Base-by-base conservation (phyloP, 2,797 vertebrate genomes). In the Lutjanus argentimaculatus region DNA sequence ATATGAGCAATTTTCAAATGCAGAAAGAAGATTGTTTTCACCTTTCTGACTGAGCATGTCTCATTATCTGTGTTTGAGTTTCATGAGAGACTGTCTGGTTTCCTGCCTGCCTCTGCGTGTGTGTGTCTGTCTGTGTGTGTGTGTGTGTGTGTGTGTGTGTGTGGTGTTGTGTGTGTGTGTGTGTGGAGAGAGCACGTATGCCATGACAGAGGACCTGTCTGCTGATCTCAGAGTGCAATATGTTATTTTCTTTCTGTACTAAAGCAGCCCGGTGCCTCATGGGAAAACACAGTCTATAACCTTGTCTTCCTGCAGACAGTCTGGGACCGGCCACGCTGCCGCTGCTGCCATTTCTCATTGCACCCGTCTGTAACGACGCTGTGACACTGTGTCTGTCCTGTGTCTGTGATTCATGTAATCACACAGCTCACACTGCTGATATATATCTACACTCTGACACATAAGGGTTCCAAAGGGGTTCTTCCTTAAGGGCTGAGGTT, bases 31-130 rank as follows among this genome's bases (percentile, higher is more conserved):
- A 88, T 86, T 87, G 73, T 88, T 90, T 88, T 80, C 74, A 87
- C 73, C 74, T 87, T 79, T 78, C 51, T 42, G 66, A 67, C 72
- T 43, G 66, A 85, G 80, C 77, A 68, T 48, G 61, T 79, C 66
- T 87, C 76, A 84, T 91, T 93, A 84, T 91, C 52, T 84, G 71
- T 87, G 74, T 90, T 86, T 90, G 79, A 87, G 77, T 76, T 84
- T 90, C 73, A 74, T 75, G 79, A 86, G 77, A 80, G 75, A 62
- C 71, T 74, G 84, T 83, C 77, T 89, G 72, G 46, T 59, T 83
- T 85, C 71, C 74, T 80, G 73, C 16, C 45, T 78, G 67, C 46
- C 13, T 62, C 15, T 72, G 52, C 67, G 73, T 81, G 67, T 70
- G 53, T 69, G 67, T 65, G 67, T 57, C 53, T 51, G 51, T 71